phyloP scores from a whole-genome alignment of 2,888 invertebrate genomes.

The Suillia variegata region DNA sequence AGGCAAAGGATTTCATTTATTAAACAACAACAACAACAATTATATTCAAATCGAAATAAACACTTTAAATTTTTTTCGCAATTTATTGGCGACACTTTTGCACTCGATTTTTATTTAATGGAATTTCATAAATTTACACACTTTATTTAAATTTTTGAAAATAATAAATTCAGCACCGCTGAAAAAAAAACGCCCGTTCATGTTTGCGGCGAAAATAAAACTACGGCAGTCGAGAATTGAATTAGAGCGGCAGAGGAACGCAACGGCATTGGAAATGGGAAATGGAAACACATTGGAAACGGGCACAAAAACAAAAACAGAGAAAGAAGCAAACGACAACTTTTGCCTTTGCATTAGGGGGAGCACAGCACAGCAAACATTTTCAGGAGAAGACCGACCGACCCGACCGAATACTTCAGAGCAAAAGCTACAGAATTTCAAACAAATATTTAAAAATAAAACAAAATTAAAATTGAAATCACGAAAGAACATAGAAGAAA shows the following conservation, averaged over 20 bases:
- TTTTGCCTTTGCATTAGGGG: neutral
- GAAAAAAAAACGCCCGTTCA: conserved; percentile 34
- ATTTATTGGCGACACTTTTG: too few species aligned
- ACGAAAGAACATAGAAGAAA: too few species aligned
- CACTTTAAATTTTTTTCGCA: too few species aligned
- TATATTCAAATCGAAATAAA: too few species aligned
- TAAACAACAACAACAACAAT: too few species aligned
- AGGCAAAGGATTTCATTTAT: too few species aligned
- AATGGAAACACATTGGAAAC: neutral
- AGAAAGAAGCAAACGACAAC: too few species aligned
- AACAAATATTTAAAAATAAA: neutral
- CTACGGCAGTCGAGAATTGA: too few species aligned
- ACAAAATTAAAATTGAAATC: neutral
- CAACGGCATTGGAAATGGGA: conserved; percentile 28
- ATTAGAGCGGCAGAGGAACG: conserved; percentile 23
- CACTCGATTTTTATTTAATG: too few species aligned
- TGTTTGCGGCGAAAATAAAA: conserved; percentile 40
- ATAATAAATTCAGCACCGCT: conserved; percentile 25
- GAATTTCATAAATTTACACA: too few species aligned
- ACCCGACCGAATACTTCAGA: neutral
- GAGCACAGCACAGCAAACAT: too few species aligned
- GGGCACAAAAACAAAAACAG: neutral
- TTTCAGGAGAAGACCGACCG: neutral
- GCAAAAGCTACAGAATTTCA: neutral
- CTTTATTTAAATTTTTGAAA: neutral